Evolutionary conservation across 2,113 vertebrate species (phyloP).

Genomic region (Periophthalmus modestus): DNA sequence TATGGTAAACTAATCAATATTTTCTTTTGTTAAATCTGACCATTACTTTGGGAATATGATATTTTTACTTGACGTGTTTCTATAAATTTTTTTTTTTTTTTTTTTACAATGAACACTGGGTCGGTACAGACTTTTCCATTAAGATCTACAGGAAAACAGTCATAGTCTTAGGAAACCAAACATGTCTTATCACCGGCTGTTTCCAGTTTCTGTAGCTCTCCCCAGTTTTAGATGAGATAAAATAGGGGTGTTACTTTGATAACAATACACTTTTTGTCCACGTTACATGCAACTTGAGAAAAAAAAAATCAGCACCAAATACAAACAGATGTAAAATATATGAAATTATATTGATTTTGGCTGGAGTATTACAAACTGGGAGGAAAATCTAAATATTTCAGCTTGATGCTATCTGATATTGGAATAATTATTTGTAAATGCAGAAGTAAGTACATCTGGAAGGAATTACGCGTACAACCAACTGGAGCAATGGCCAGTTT

Average conservation of each 20-base stretch:
- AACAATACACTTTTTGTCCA: not conserved
- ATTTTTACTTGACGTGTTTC: not conserved
- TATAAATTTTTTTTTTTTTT: not conserved
- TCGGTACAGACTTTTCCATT: not conserved
- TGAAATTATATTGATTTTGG: not conserved
- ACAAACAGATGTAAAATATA: too few relatives aligned
- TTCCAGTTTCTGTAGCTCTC: not conserved
- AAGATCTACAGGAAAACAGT: not conserved
- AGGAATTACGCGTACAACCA: not conserved
- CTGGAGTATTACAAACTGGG: not conserved
- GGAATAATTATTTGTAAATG: not conserved
- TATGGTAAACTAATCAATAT: not conserved
- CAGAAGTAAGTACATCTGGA: not conserved
- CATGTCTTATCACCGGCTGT: slow-evolving; percentile 1
- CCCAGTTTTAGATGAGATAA: not conserved
- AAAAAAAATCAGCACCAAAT: not conserved
- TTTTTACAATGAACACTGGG: not conserved
- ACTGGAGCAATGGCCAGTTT: not conserved
- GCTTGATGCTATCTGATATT: not conserved
- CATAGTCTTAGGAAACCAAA: not conserved
- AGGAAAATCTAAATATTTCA: not conserved
- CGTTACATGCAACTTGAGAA: not conserved
- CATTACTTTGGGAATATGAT: not conserved
- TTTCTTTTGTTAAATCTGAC: not conserved
- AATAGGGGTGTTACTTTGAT: not conserved